Evolutionary conservation across 2,888 invertebrate species (phyloP).

Genomic region (Villa cingulata): DNA sequence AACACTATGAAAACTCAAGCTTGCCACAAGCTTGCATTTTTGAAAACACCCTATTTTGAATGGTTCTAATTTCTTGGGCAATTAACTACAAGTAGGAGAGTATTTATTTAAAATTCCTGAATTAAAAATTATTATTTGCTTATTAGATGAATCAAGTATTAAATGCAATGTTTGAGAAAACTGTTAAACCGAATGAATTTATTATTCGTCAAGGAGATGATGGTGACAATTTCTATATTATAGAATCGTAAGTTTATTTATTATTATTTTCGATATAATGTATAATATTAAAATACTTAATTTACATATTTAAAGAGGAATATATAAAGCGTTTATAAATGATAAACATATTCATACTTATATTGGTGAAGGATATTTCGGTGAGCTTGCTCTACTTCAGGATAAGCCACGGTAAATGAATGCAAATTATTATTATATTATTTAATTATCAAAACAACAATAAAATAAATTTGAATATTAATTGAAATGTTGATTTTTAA

Average conservation of each 20-base stretch:
- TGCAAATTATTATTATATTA: background rate
- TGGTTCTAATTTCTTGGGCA: too few relatives aligned
- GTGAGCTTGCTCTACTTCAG: constrained; percentile 93
- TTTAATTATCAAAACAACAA: background rate
- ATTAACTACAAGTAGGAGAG: too few relatives aligned
- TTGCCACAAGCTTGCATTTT: too few relatives aligned
- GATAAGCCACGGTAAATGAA: constrained; percentile 70
- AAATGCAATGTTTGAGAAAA: constrained; percentile 96
- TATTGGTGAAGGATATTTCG: constrained; percentile 83
- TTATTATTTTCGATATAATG: background rate
- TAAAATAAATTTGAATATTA: too few relatives aligned
- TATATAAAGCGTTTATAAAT: constrained; percentile 63
- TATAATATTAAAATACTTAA: background rate
- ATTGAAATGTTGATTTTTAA: background rate
- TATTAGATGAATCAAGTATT: constrained; percentile 70
- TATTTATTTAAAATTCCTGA: too few relatives aligned
- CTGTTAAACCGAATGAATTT: constrained; percentile 68
- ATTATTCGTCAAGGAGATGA: constrained; percentile 94
- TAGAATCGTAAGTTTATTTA: constrained; percentile 65
- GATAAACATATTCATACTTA: constrained; percentile 70
- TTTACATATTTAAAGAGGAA: constrained; percentile 43
- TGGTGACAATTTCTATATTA: constrained; percentile 98
- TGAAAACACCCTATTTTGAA: too few relatives aligned
- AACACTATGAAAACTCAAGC: too few relatives aligned
- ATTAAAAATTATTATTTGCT: background rate